A percentile compares a stretch with the other conserved stretches of the same genome.
Evolutionary conservation across 2,888 invertebrate species (phyloP).

Genomic region (Punctoribates punctum): DNA sequence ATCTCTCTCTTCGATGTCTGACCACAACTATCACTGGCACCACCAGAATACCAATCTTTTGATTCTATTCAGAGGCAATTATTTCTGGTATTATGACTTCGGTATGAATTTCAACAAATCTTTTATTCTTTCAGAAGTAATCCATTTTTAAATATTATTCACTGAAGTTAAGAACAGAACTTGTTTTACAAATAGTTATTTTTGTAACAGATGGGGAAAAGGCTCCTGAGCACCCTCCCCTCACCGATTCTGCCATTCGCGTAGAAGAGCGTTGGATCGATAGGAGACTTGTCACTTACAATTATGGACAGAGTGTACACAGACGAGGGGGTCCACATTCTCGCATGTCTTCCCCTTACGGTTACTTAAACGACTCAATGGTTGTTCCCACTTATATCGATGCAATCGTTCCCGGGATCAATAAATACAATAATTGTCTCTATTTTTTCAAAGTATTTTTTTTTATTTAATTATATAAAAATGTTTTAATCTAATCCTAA

Average conservation of each 20-base stretch:
- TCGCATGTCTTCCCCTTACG: not conserved
- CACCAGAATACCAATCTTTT: not conserved
- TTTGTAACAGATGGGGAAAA: not conserved
- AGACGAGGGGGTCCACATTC: too few relatives aligned
- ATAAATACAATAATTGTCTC: conserved; percentile 11
- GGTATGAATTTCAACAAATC: not conserved
- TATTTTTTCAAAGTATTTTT: conserved; percentile 16
- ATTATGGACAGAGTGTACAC: too few relatives aligned
- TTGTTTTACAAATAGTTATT: too few relatives aligned
- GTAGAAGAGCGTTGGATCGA: not conserved
- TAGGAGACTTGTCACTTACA: not conserved
- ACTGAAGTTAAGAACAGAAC: too few relatives aligned
- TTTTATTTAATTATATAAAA: not conserved
- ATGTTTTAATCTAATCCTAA: not conserved
- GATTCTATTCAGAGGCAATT: conserved; percentile 6
- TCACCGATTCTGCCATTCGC: not conserved
- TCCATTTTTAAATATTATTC: not conserved
- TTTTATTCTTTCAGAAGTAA: not conserved
- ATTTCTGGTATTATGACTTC: conserved; percentile 9
- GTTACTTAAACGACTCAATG: conserved; percentile 7
- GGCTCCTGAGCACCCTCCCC: not conserved
- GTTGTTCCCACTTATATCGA: conserved; percentile 24
- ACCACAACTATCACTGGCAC: not conserved
- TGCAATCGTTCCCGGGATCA: not conserved
- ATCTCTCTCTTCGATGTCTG: not conserved